Conservation (phyloP, 2,113 vertebrate genomes). For the Ahaetulla prasina region DNA sequence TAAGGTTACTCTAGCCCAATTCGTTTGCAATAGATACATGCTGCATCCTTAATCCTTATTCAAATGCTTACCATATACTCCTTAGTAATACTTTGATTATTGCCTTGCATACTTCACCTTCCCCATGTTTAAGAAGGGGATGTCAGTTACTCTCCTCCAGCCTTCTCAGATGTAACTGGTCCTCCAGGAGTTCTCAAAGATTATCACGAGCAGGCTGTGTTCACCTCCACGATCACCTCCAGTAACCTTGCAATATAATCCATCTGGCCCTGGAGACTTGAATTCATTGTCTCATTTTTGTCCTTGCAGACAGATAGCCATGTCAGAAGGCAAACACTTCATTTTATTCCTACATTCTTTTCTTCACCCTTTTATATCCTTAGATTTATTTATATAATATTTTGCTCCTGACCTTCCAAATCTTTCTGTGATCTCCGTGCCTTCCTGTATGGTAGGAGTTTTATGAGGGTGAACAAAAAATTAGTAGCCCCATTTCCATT, state of each 20-base stretch:
- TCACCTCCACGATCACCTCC: not conserved
- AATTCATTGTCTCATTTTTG: not conserved
- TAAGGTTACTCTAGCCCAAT: not conserved
- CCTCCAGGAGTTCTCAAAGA: not conserved
- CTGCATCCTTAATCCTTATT: not conserved
- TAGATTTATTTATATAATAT: slow-evolving; percentile 58
- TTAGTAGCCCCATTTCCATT: slow-evolving; percentile 66
- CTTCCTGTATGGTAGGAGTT: slow-evolving; percentile 58
- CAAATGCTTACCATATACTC: not conserved
- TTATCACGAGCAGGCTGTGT: not conserved
- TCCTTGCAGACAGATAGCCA: not conserved
- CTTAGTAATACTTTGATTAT: not conserved
- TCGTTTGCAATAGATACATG: not conserved
- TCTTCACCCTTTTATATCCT: slow-evolving; percentile 45
- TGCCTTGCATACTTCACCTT: not conserved
- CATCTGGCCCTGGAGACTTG: not conserved
- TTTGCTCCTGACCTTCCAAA: slow-evolving; percentile 65
- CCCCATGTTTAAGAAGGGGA: not conserved
- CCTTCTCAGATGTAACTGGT: not conserved
- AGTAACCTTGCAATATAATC: not conserved
- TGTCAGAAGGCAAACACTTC: slow-evolving; percentile 11
- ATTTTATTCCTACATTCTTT: slow-evolving; percentile 33
- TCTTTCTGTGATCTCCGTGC: slow-evolving; percentile 67
- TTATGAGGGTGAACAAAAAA: slow-evolving; percentile 70
- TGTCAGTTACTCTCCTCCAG: not conserved